phyloP scores from a whole-genome alignment of 2,113 vertebrate species.

The Ramphastos sulfuratus region DNA sequence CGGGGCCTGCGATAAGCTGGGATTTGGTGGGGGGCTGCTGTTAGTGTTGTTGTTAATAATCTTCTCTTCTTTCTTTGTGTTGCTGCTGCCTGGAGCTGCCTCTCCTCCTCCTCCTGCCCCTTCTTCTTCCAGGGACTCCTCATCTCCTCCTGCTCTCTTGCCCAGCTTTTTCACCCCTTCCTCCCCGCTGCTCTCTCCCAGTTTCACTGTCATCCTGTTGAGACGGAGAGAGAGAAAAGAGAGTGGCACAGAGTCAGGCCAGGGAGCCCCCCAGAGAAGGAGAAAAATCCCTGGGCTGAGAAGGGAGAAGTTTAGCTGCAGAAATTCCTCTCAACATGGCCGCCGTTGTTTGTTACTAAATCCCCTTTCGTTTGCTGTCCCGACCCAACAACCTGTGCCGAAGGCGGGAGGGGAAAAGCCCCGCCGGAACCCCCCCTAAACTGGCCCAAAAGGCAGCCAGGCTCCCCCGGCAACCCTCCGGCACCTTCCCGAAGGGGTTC shows the following conservation, averaged over 20 bases:
- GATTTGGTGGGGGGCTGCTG: slow-evolving; percentile 45
- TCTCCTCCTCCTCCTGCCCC: slow-evolving; percentile 88
- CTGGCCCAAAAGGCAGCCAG: neutral
- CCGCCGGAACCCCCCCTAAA: neutral
- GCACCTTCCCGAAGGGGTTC: neutral
- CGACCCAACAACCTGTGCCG: slow-evolving; percentile 85
- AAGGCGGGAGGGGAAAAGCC: neutral
- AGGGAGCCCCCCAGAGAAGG: neutral
- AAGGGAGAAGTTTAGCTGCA: slow-evolving; percentile 74
- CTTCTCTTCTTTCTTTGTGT: slow-evolving; percentile 74
- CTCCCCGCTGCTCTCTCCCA: slow-evolving; percentile 87
- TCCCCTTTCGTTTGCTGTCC: slow-evolving; percentile 88
- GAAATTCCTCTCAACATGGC: slow-evolving; percentile 97
- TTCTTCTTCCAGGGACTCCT: slow-evolving; percentile 89
- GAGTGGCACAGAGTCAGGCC: slow-evolving; percentile 64
- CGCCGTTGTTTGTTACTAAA: slow-evolving; percentile 99
- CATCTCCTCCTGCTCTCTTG: slow-evolving; percentile 90
- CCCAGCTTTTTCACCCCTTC: slow-evolving; percentile 89
- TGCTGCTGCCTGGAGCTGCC: slow-evolving; percentile 79
- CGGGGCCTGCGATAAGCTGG: slow-evolving; percentile 64
- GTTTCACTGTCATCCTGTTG: slow-evolving; percentile 95
- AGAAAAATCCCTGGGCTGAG: slow-evolving; percentile 58
- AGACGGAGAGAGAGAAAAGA: slow-evolving; percentile 77
- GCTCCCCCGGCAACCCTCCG: neutral
- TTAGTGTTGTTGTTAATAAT: slow-evolving; percentile 57